Conservation (phyloP, 2,888 invertebrate species). For the Mechanitis mazaeus region DNA sequence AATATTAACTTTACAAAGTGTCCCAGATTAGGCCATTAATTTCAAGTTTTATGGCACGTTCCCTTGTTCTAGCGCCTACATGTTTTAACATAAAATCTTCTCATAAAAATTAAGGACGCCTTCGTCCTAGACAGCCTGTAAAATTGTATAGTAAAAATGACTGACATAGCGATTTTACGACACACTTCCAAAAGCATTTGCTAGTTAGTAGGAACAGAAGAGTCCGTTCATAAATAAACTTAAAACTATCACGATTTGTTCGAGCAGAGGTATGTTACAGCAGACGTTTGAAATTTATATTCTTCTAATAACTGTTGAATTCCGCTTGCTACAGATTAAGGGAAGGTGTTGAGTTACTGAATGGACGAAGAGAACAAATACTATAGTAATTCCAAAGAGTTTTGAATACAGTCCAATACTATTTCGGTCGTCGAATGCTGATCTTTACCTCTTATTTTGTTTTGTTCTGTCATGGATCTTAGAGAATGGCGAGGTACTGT, state of each 20-base stretch:
- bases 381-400: constrained; percentile 73
- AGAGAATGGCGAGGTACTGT: constrained; percentile 44
- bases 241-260: constrained; percentile 28
- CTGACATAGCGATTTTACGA: constrained; percentile 27
- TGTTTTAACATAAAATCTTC: constrained; percentile 20
- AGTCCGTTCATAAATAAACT: constrained; percentile 28
- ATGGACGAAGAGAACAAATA: constrained; percentile 70
- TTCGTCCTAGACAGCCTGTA: constrained; percentile 21
- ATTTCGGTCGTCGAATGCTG: constrained; percentile 67
- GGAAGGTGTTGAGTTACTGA: constrained; percentile 69
- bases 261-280: constrained; percentile 27
- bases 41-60: constrained; percentile 11
- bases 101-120: constrained; percentile 23
- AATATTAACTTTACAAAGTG: constrained; percentile 2
- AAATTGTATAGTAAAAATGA: constrained; percentile 27
- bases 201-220: constrained; percentile 21
- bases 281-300: constrained; percentile 52
- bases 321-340: constrained; percentile 60
- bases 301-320: constrained; percentile 64
- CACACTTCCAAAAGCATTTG: constrained; percentile 30
- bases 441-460: constrained; percentile 64
- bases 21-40: neutral
- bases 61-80: constrained; percentile 13
- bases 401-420: constrained; percentile 75
- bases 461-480: constrained; percentile 50